phyloP scores from a whole-genome alignment of 2,113 vertebrate species.

The Channa argus region DNA sequence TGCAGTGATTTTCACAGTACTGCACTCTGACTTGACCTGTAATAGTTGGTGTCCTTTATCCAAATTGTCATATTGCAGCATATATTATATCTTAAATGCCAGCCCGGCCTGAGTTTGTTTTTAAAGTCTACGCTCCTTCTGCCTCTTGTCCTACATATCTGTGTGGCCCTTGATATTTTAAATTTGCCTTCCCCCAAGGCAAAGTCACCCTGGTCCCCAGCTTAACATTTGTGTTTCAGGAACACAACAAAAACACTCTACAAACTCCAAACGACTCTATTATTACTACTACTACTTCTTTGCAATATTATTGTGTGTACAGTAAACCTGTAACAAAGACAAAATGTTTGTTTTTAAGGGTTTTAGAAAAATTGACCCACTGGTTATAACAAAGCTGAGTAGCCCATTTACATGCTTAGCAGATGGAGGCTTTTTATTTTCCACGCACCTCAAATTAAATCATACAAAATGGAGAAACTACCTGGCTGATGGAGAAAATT shows the following conservation, averaged over 20 bases:
- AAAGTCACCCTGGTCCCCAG: neutral
- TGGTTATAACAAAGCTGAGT: neutral
- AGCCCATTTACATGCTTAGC: neutral
- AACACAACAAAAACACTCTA: neutral
- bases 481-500: neutral
- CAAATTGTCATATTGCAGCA: too few relatives aligned
- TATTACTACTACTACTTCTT: too few relatives aligned
- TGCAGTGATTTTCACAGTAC: too few relatives aligned
- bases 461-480: neutral
- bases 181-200: neutral
- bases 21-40: too few relatives aligned
- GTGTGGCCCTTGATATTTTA: neutral
- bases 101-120: neutral
- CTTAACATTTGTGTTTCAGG: neutral
- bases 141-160: too few relatives aligned
- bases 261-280: neutral
- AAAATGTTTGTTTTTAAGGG: too few relatives aligned
- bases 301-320: too few relatives aligned
- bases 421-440: neutral
- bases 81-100: neutral
- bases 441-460: neutral
- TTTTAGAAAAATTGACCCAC: too few relatives aligned
- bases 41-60: too few relatives aligned
- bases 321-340: too few relatives aligned
- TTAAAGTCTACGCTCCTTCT: neutral